Base-by-base conservation (phyloP, 2,888 invertebrate genomes). In the Sipha maydis region DNA sequence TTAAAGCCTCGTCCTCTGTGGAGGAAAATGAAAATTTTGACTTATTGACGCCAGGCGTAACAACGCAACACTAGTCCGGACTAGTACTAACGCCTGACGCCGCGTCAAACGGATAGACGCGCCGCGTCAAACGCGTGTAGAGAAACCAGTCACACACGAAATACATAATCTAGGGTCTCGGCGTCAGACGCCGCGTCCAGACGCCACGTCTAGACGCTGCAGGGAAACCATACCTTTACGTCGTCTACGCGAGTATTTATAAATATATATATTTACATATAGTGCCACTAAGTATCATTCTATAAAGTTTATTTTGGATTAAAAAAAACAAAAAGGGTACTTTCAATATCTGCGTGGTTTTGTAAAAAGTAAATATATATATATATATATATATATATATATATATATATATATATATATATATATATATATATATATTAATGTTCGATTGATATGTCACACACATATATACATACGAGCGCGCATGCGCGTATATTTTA, bases 401-500 rank as follows among this genome's bases (percentile, higher is more conserved):
- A 41, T 8, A n/a, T n/a, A n/a, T n/a, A 38, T 38, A 11, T 82
- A 61, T 76, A 73, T 38, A 28, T 4, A 19, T 71, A 67, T 76
- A 73, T 38, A 28, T 5, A 19, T 83, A 41, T 76, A 73, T 38
- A 28, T 4, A 21, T 21, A 31, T 69, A 83, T 9, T 75, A 38
- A 85, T 69, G n/a, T 85, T 54, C 85, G 85, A 85, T 85, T 85
- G 85, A 78, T 85, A 78, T 85, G 67, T 85, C 85, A 69, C 67
- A 48, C 67, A 41, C 28, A 61, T 71, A 71, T 31, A 54, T 9
- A 25, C 28, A 67, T 31, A 67, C 41, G 21, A 28, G n/a, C 69
- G 31, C 71, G 34, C n/a, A 56, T 14, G 31, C 31, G n/a, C 34
- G 67, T 34, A 69, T 28, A 54, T 78, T 85, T 78, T 85, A 54